Base-by-base conservation (phyloP, 2,797 vertebrate species). In the Sorex maritimensis region DNA sequence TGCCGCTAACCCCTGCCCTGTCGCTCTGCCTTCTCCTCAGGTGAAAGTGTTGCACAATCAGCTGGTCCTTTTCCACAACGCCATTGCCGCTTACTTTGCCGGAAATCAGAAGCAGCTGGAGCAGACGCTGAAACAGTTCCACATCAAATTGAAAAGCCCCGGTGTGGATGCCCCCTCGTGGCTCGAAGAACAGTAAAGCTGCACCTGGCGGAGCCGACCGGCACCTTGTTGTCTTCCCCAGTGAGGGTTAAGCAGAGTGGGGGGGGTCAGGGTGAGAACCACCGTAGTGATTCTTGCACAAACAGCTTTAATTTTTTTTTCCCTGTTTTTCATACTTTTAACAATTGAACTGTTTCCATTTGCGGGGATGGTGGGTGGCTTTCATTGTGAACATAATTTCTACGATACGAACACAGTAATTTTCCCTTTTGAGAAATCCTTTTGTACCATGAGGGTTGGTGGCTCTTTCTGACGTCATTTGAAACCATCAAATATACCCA, bases 61-160 rank as follows among this genome's bases (percentile, higher is more conserved):
- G 97, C 99, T 99, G 88, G 98, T 99, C 97, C 98, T 99, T 96
- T 99, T 99, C 98, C 99, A 99, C 97, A 99, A 99, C 17, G 99
- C 99, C 95, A 99, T 99, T 14, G 98, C 99, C 0, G 99, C 99
- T 0, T 99, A 99, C 98, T 99, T 99, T 81, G 99, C 99, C 71
- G 99, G 99, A 91, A 99, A 99, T 98, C 99, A 99, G 97, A 99
- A 99, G 98, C 99, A 99, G 97, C 99, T 99, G 97, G 99, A 99
- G 98, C 98, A 99, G 98, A 99, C 99, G 84, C 99, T 99, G 96
- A 99, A 99, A 98, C 99, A 99, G 98, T 99, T 99, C 98, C 99
- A 99, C 97, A 99, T 99, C 98, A 99, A 99, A 98, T 99, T 99
- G 98, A 99, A 99, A 99, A 98, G 98, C 96, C 99, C 99, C n/a